These are phyloP conservation scores for Dromaius novaehollandiae DNA, from an alignment of 2,113 vertebrate species.

Conservation along the genomic window DNA sequence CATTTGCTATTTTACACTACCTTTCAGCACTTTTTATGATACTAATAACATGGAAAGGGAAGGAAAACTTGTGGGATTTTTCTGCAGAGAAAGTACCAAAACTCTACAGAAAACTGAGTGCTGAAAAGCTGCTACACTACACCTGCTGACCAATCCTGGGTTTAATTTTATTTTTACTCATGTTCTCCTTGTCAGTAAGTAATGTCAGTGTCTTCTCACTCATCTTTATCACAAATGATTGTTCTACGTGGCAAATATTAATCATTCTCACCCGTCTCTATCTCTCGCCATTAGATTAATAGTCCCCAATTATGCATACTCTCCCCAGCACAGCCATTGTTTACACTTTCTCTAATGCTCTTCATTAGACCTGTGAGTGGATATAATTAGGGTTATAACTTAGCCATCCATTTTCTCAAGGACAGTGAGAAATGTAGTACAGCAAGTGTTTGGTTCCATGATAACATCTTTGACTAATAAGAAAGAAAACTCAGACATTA, in stretches of 20 bases:
- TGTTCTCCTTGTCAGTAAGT: constrained; percentile 37
- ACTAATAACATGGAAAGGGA: background rate
- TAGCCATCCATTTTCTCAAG: constrained; percentile 70
- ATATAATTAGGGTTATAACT: constrained; percentile 72
- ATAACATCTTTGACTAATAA: background rate
- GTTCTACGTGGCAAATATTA: constrained; percentile 59
- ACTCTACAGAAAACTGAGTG: background rate
- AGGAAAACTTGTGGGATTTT: background rate
- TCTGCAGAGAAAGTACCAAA: background rate
- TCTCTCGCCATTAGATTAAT: constrained; percentile 75
- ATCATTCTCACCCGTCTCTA: constrained; percentile 52
- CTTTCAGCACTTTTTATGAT: background rate
- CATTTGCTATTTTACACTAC: background rate
- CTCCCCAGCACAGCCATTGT: constrained; percentile 65
- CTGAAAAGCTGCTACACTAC: background rate
- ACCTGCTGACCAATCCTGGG: background rate
- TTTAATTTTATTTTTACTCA: constrained; percentile 55
- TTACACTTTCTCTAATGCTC: constrained; percentile 74
- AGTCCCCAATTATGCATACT: constrained; percentile 69
- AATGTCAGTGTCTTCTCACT: constrained; percentile 52
- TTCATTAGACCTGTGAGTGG: constrained; percentile 74
- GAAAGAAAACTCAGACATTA: background rate
- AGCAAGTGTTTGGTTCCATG: background rate
- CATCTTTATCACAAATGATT: constrained; percentile 68
- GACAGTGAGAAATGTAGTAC: constrained; percentile 63